These are phyloP conservation scores for Dunckerocampus dactyliophorus DNA, from an alignment of 2,113 vertebrate genomes.

Conservation along the genomic window DNA sequence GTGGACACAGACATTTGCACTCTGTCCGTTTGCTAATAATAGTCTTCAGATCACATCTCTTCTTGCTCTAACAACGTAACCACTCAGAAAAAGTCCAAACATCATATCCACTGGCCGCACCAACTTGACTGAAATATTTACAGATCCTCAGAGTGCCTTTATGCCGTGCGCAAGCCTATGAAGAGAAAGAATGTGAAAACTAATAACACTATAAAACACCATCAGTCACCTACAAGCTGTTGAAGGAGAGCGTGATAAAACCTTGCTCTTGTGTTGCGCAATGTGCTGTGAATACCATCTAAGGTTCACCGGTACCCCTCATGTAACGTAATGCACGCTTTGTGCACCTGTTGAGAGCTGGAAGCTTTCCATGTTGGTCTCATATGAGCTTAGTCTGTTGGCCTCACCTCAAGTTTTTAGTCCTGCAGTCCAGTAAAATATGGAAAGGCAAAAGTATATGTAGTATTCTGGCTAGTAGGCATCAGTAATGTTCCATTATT, in stretches of 20 bases:
- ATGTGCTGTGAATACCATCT: conserved; percentile 12
- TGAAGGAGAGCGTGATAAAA: conserved; percentile 14
- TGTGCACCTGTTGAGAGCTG: conserved; percentile 36
- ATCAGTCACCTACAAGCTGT: conserved; percentile 24
- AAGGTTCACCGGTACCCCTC: conserved; percentile 7
- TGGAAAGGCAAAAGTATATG: too few species aligned
- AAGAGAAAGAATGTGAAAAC: conserved; percentile 33
- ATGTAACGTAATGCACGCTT: conserved; percentile 16
- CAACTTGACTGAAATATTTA: conserved; percentile 34
- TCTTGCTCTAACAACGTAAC: not conserved
- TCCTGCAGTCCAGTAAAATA: not conserved
- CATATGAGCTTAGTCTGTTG: not conserved
- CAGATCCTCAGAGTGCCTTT: conserved; percentile 27
- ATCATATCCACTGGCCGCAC: not conserved
- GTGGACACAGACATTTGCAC: too few species aligned
- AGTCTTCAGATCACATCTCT: conserved; percentile 17
- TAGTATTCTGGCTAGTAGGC: too few species aligned
- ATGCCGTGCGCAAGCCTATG: conserved; percentile 10
- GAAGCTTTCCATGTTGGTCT: conserved; percentile 3
- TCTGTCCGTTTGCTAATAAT: not conserved
- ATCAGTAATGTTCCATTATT: too few species aligned
- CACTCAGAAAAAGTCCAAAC: conserved; percentile 2
- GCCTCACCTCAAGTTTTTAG: not conserved
- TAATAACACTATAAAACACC: conserved; percentile 32
- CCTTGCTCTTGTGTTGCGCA: conserved; percentile 12